These are phyloP conservation scores for Centropristis striata DNA, from an alignment of 2,113 vertebrate genomes.

Conservation along the genomic window DNA sequence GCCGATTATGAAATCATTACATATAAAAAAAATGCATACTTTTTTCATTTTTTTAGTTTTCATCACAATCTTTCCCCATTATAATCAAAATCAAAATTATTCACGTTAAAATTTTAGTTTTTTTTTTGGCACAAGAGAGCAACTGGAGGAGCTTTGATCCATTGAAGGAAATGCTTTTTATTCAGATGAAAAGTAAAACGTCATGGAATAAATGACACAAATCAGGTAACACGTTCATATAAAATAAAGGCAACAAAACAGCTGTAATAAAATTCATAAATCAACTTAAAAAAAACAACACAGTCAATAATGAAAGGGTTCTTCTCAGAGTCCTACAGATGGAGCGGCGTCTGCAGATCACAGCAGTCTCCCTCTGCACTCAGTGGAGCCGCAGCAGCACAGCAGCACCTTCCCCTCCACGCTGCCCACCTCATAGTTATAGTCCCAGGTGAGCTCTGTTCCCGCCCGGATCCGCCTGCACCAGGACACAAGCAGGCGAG, in stretches of 20 bases:
- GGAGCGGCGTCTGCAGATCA: constrained; percentile 64
- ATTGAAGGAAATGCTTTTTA: constrained; percentile 59
- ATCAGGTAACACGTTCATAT: constrained; percentile 7
- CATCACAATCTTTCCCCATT: background rate
- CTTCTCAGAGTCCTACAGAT: constrained; percentile 5
- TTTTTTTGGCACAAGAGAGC: background rate
- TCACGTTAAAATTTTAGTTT: background rate
- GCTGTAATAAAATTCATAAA: constrained; percentile 22
- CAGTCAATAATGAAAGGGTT: constrained; percentile 4
- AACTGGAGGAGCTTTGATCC: background rate
- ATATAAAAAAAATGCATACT: no score
- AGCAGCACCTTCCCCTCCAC: constrained; percentile 98
- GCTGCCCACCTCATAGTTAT: constrained; percentile 98
- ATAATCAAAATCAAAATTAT: background rate
- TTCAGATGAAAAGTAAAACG: constrained; percentile 48
- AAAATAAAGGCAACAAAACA: constrained; percentile 55
- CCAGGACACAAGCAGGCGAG: background rate
- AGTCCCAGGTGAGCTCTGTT: constrained; percentile 98
- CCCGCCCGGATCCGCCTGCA: constrained; percentile 94
- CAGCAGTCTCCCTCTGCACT: constrained; percentile 94
- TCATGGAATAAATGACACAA: constrained; percentile 28
- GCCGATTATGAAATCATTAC: background rate
- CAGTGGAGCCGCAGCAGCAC: constrained; percentile 97
- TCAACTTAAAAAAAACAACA: constrained; percentile 34
- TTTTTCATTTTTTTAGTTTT: no score